Percentiles rank a stretch among this genome's conserved stretches.
Conservation (phyloP, 2,888 invertebrate species). For the Pandemis heparana region DNA sequence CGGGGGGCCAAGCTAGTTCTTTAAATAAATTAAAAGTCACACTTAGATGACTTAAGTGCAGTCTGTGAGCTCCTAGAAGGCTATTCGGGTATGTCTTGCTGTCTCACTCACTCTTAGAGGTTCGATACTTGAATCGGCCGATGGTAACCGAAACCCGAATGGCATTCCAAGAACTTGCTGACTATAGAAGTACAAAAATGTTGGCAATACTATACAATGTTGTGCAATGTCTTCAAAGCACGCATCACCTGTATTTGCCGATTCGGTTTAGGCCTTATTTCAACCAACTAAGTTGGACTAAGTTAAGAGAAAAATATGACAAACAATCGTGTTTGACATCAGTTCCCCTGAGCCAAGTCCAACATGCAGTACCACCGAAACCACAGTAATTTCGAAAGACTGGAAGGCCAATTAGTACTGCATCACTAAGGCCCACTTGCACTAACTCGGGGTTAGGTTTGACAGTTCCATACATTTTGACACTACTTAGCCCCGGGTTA, state of each 20-base stretch:
- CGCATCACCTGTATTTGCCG: constrained; percentile 64
- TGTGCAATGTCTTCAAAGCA: constrained; percentile 56
- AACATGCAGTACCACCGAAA: constrained; percentile 15
- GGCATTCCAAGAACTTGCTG: too few species aligned
- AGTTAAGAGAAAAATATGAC: neutral
- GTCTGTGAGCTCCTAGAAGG: too few species aligned
- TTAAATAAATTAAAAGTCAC: too few species aligned
- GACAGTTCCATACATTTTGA: too few species aligned
- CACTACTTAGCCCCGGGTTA: too few species aligned
- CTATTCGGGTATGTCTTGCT: too few species aligned
- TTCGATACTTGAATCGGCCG: too few species aligned
- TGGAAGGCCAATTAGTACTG: constrained; percentile 9
- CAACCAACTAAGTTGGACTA: neutral
- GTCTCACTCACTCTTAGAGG: too few species aligned
- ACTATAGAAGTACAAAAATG: constrained; percentile 47
- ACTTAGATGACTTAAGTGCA: neutral
- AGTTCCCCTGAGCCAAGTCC: neutral
- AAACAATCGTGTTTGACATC: neutral
- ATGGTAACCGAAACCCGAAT: too few species aligned
- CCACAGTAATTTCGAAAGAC: constrained; percentile 17
- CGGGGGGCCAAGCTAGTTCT: too few species aligned
- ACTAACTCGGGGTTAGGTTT: too few species aligned
- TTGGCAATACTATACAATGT: constrained; percentile 66
- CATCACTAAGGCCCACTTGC: too few species aligned
- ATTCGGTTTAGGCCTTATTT: constrained; percentile 57